A percentile compares a stretch with the other conserved stretches of the same genome.
phyloP scores from a whole-genome alignment of 2,797 vertebrate species.

The Arrhamphus sclerolepis region DNA sequence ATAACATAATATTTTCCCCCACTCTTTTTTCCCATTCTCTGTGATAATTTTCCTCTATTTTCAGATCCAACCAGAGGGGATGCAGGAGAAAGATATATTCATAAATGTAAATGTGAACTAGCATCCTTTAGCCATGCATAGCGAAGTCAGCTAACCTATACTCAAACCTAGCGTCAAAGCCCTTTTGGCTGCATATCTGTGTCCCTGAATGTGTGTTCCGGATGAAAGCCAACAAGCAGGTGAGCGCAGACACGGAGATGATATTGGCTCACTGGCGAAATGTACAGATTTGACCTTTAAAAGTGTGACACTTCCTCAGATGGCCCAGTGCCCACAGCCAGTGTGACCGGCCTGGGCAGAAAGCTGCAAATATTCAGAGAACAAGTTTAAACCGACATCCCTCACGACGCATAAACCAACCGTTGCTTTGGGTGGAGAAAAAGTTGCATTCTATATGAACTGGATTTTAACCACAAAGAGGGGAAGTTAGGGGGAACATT shows the following conservation, averaged over 20 bases:
- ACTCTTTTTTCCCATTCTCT: slow-evolving; percentile 32
- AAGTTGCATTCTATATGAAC: slow-evolving; percentile 8
- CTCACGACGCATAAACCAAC: slow-evolving; percentile 41
- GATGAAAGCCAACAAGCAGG: slow-evolving; percentile 67
- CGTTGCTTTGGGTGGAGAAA: neutral
- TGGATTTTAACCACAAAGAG: slow-evolving; percentile 18
- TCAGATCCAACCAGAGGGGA: slow-evolving; percentile 76
- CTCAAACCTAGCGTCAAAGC: slow-evolving; percentile 41
- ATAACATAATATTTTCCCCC: slow-evolving; percentile 68
- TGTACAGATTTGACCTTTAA: slow-evolving; percentile 79
- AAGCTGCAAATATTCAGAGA: slow-evolving; percentile 49
- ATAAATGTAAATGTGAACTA: slow-evolving; percentile 81
- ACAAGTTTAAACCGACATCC: slow-evolving; percentile 41
- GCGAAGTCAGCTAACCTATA: slow-evolving; percentile 56
- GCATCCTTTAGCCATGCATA: slow-evolving; percentile 61
- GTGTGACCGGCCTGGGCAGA: slow-evolving; percentile 49
- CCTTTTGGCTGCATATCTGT: slow-evolving; percentile 48
- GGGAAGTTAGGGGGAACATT: slow-evolving; percentile 18
- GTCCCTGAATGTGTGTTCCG: slow-evolving; percentile 42
- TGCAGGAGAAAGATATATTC: slow-evolving; percentile 72
- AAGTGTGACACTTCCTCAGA: slow-evolving; percentile 69
- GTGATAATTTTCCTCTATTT: slow-evolving; percentile 74
- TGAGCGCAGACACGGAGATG: slow-evolving; percentile 52
- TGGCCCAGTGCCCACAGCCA: slow-evolving; percentile 69
- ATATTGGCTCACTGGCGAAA: slow-evolving; percentile 70